Evolutionary conservation across 2,797 vertebrate species (phyloP).

Genomic region (Anableps anableps): DNA sequence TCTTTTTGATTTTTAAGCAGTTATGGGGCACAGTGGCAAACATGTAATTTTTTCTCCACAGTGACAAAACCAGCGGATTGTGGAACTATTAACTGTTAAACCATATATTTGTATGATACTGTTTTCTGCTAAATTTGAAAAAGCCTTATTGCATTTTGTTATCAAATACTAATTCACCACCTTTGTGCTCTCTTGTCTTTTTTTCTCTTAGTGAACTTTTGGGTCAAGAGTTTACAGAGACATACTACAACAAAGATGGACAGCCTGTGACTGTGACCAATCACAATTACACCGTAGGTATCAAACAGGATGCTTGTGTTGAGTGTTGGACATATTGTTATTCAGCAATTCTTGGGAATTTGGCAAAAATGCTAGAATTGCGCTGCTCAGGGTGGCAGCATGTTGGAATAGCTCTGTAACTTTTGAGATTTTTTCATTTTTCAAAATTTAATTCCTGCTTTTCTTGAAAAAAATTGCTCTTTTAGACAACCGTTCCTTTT

Average conservation of each 20-base stretch:
- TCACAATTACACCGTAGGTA: constrained; percentile 76
- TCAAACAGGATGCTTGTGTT: background rate
- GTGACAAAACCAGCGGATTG: too few relatives aligned
- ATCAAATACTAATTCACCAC: background rate
- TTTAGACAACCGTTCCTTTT: too few relatives aligned
- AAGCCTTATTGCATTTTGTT: background rate
- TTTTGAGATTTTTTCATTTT: too few relatives aligned
- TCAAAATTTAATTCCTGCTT: too few relatives aligned
- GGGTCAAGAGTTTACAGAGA: constrained; percentile 80
- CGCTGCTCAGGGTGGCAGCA: too few relatives aligned
- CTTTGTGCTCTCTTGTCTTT: constrained; percentile 4
- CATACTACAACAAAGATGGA: constrained; percentile 77
- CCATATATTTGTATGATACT: background rate
- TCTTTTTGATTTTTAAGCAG: too few relatives aligned
- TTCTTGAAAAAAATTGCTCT: too few relatives aligned
- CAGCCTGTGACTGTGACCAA: constrained; percentile 70
- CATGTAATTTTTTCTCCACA: too few relatives aligned
- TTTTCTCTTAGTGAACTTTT: constrained; percentile 76
- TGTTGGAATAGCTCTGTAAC: too few relatives aligned
- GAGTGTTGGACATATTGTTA: background rate
- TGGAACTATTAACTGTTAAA: background rate
- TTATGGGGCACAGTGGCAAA: too few relatives aligned
- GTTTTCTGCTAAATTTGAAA: background rate
- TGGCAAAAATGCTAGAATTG: too few relatives aligned
- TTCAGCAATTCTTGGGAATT: background rate